Base-by-base conservation (phyloP, 2,888 invertebrate genomes). In the Ypsolopha scabrella region DNA sequence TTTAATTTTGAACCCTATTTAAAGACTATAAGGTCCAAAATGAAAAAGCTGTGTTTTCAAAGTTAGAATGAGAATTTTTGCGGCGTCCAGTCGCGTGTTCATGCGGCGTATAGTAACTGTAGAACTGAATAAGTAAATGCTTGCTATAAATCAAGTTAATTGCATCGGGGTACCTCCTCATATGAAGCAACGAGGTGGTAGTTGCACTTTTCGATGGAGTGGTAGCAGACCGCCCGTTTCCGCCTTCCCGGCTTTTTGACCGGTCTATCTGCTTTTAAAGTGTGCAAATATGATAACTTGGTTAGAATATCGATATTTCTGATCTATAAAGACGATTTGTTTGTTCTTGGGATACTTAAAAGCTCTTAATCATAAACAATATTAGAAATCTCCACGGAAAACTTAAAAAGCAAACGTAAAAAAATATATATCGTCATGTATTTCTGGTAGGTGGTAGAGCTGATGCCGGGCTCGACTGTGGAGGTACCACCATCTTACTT, bases 81-180 rank as follows among this genome's bases (percentile, higher is more conserved):
- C 54, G 60, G 60, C 60, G 55, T 60, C 54, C 55, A 61, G 63
- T 78, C 72, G 78, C 77, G 78, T 78, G 80, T 67, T 72, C 62
- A 65, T 58, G 61, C 63, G 63, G 77, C 73, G 71, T 69, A 24
- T 24, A 74, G 73, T 73, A 78, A 76, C 75, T 69, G 74, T 72
- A 75, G 76, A 73, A 79, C 76, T 85, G 81, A 82, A 83, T 85
- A 83, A 83, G 85, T 83, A 86, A 86, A 85, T 79, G 83, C 71
- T 68, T 63, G 67, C 63, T 71, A 83, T 87, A 87, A 86, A 87
- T 87, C 87, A 87, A 82, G 87, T 82, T 86, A 86, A 87, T 87
- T 87, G 86, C 82, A 67, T 67, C 63, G 65, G 69, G 72, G 80
- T 77, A 80, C 81, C 82, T 81, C 80, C 80, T 79, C 64, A 74